A percentile compares a stretch with the other conserved stretches of the same genome.
Evolutionary conservation across 1,140 invertebrate genomes (phyloP).

Genomic region (Xylocopa sonorina): DNA sequence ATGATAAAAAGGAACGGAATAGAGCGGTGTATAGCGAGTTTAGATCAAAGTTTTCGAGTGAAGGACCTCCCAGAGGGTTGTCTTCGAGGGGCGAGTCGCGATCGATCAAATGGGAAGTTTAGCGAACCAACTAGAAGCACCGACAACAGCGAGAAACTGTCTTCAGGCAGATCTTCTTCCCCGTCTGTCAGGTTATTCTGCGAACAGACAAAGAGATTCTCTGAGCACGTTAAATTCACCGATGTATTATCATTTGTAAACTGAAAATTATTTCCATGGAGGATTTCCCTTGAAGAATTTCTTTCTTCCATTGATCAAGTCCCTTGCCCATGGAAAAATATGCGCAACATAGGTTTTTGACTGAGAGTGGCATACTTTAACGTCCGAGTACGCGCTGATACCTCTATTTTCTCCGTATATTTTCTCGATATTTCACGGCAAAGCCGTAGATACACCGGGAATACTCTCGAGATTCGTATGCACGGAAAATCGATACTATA

Average conservation of each 20-base stretch:
- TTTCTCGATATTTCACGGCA: slow-evolving; percentile 44
- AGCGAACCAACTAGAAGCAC: slow-evolving; percentile 88
- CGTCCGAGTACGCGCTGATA: background rate
- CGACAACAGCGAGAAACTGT: slow-evolving; percentile 87
- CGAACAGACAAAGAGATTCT: slow-evolving; percentile 58
- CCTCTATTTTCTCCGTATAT: slow-evolving; percentile 43
- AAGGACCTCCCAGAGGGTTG: slow-evolving; percentile 41
- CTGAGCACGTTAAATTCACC: background rate
- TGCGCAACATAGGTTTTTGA: slow-evolving; percentile 9
- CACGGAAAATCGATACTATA: slow-evolving; percentile 49
- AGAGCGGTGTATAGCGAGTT: slow-evolving; percentile 14
- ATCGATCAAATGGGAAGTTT: slow-evolving; percentile 71
- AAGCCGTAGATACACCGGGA: slow-evolving; percentile 39
- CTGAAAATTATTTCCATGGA: too few species aligned
- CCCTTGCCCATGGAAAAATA: slow-evolving; percentile 4
- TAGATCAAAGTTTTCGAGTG: slow-evolving; percentile 55
- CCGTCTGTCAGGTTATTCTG: slow-evolving; percentile 80
- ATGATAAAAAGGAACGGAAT: background rate
- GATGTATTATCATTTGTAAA: background rate
- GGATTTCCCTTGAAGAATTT: too few species aligned
- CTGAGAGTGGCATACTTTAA: slow-evolving; percentile 3
- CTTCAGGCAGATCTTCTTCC: slow-evolving; percentile 85
- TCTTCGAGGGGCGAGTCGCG: slow-evolving; percentile 66
- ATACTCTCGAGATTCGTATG: slow-evolving; percentile 48
- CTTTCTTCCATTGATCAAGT: background rate